Percentiles rank a stretch among this genome's conserved stretches.
phyloP scores from a whole-genome alignment of 2,888 invertebrate genomes.

The Plagiodera versicolora region DNA sequence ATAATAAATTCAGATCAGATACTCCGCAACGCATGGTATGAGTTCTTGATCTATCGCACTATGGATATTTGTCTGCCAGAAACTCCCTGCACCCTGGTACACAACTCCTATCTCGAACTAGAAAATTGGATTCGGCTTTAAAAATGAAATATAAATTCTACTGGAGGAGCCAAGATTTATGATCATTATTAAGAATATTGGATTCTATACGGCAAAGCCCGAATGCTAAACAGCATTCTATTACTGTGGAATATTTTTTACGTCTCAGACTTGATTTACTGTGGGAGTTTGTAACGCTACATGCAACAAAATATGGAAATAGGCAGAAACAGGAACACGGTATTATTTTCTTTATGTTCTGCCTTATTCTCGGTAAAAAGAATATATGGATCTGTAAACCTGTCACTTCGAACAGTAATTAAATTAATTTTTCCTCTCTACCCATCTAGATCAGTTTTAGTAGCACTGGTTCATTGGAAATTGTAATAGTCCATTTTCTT shows the following conservation, averaged over 20 bases:
- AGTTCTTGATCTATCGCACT: conserved; percentile 1
- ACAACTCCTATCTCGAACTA: conserved; percentile 11
- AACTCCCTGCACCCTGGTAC: not conserved
- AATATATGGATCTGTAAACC: conserved; percentile 26
- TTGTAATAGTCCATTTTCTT: too few species aligned
- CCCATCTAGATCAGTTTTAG: not conserved
- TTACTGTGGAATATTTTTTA: conserved; percentile 33
- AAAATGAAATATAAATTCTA: conserved; percentile 22
- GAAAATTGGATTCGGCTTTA: conserved; percentile 26
- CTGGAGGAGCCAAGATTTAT: conserved; percentile 39
- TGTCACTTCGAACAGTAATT: conserved; percentile 27
- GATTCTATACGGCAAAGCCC: conserved; percentile 30
- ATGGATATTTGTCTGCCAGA: conserved; percentile 7
- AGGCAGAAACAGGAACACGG: conserved; percentile 16
- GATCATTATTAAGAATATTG: conserved; percentile 45
- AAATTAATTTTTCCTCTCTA: conserved; percentile 19
- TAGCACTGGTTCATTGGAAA: not conserved
- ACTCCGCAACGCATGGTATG: conserved; percentile 2
- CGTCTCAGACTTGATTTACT: conserved; percentile 35
- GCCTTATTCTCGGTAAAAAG: conserved; percentile 24
- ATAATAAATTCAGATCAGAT: too few species aligned
- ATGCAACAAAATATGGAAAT: conserved; percentile 25
- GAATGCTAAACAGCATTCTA: conserved; percentile 41
- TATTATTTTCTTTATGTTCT: conserved; percentile 25
- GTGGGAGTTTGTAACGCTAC: conserved; percentile 33